Evolutionary conservation across 2,797 vertebrate genomes (phyloP), one percentile per base, ranked within the genome.

Genomic region (Myotis planiceps): DNA sequence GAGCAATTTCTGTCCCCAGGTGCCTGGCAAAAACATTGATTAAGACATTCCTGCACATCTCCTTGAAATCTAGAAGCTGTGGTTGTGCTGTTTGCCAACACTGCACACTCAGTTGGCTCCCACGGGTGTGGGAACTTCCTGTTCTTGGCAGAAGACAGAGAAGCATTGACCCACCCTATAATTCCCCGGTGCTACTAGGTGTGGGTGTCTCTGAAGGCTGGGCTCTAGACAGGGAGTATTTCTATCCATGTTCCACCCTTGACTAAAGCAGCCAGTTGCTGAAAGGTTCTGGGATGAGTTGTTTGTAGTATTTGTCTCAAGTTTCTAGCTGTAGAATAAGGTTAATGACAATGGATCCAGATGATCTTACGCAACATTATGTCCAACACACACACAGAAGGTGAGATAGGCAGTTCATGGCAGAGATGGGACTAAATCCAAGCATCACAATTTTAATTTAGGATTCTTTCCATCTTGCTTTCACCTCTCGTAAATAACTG

Each of bases 331-430:
- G 27, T 65, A 79, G 80, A 84, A 68, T 83, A 66, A 89, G 37
- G 42, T 66, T 95, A 89, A 90, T 27, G 68, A 79, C 25, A 81
- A 9, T 66, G 58, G 42, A 27, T 74, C 39, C 39, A 89, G 83
- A 91, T 90, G 25, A 80, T 74, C 8, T 83, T 93, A 21, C 84
- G 83, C 94, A 91, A 94, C 87, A 89, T 76, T 88, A 21, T 90
- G 78, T 90, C 63, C 16, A 72, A 55, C 6, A 81, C n/a, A 79
- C 39, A 91, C 42, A 94, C 18, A 88, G 65, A 75, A 93, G 95
- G 79, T 88, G 47, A 84, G 55, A 69, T 6, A 65, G 34, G 25
- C 42, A 19, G 34, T 79, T 95, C 55, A 66, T 78, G 69, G 80
- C 80, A 96, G 55, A 83, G 8, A 47, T 79, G 37, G 83, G 58